Evolutionary conservation across 64 coral and sea anemone genomes (phyloP).

Genomic region (Montipora capricornis): DNA sequence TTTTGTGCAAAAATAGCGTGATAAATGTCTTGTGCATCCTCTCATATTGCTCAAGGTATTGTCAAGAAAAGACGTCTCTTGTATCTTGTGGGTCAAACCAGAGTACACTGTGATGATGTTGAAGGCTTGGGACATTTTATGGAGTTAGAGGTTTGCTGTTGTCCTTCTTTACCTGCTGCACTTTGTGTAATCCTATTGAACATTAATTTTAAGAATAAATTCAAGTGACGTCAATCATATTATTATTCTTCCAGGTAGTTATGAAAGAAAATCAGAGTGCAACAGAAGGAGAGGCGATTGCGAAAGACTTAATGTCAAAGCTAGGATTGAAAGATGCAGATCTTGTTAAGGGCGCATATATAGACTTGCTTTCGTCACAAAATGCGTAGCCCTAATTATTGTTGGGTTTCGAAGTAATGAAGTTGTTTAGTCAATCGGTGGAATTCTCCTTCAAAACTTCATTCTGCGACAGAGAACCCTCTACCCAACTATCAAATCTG

Average conservation of each 20-base stretch:
- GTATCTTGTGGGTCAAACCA: conserved; percentile 94
- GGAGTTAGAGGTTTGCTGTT: conserved; percentile 90
- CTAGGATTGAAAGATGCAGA: conserved; percentile 79
- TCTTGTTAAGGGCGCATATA: conserved; percentile 81
- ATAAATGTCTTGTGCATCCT: not conserved
- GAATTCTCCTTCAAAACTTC: not conserved
- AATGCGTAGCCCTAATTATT: not conserved
- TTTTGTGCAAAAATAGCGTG: not conserved
- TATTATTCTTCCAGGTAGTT: conserved; percentile 51
- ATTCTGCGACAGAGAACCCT: too few species aligned
- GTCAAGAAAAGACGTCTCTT: conserved; percentile 85
- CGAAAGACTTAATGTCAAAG: conserved; percentile 79
- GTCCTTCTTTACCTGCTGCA: too few species aligned
- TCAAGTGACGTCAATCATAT: not conserved
- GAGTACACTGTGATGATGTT: conserved; percentile 92
- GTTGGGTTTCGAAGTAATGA: not conserved
- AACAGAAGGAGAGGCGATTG: conserved; percentile 81
- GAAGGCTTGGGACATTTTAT: conserved; percentile 91
- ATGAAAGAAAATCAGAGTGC: conserved; percentile 82
- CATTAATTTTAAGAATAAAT: not conserved
- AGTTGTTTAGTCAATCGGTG: not conserved
- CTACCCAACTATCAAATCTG: too few species aligned
- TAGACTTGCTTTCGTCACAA: conserved; percentile 70
- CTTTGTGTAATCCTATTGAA: too few species aligned
- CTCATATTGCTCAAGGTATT: conserved; percentile 56